Base-by-base conservation (phyloP, 2,888 invertebrate genomes). In the Acronicta aceris region DNA sequence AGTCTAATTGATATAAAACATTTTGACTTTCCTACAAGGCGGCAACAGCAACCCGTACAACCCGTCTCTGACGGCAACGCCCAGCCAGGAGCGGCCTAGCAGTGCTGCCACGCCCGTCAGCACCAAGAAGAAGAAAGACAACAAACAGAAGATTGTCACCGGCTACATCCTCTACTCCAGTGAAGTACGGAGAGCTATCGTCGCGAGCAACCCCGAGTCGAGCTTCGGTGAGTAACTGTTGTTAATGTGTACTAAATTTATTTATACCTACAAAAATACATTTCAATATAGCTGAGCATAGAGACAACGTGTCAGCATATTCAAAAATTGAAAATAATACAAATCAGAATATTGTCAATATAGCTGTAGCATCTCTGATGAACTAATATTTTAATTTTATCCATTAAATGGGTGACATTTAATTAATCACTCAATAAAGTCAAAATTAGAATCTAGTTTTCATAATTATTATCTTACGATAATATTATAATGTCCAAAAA, bases 91-190 rank as follows among this genome's bases (percentile, higher is more conserved):
- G 68, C 88, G 91, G 0, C 59, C 82, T 40, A 78, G 41, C 48
- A 69, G 74, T 3, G 57, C 84, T 0, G 77, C 90, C 7, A 84
- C 93, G 0, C 91, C 93, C 0, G 79, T 88, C 33, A 88, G 85
- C 52, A 74, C 84, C 60, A 92, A 92, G 81, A 94, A 94, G 88
- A 95, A 95, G 84, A 93, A 94, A 57, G 86, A 95, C 56, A 82
- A 96, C 15, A 96, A 96, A 78, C 98, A 97, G 94, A 97, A 98
- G 91, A 95, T 98, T 70, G 97, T 98, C 81, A 99, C 99, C 64
- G 99, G 99, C 9, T 99, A 99, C 95, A 99, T 99, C 78, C 95
- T 99, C 64, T 99, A 99, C 95, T 99, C 99, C 43, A 98, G 99
- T 84, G 99, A 99, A 94, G 97, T 98, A 49, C 96, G 99, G 57